These are phyloP conservation scores for Chelidonichthys spinosus DNA, from an alignment of 2,797 vertebrate species.

Conservation along the genomic window DNA sequence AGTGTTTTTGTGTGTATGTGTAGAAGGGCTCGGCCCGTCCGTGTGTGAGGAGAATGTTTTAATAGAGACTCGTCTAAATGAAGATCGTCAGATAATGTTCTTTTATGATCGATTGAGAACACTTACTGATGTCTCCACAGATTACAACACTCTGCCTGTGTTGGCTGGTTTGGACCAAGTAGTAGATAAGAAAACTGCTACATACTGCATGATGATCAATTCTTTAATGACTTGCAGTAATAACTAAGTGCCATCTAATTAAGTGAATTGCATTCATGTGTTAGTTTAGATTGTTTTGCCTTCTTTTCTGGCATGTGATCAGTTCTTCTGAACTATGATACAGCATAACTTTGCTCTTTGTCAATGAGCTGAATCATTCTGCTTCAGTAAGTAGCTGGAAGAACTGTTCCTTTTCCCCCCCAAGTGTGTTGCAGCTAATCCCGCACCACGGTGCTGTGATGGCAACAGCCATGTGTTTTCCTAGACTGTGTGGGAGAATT, in stretches of 20 bases:
- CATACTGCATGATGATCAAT: not conserved
- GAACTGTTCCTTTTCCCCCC: not conserved
- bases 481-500: not conserved
- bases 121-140: constrained; percentile 17
- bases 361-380: not conserved
- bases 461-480: too few species aligned
- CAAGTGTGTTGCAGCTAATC: too few species aligned
- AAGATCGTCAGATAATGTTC: constrained; percentile 41
- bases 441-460: too few species aligned
- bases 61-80: constrained; percentile 33
- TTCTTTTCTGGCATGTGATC: not conserved
- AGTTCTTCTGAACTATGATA: not conserved
- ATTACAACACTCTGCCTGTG: constrained; percentile 19
- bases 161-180: constrained; percentile 11
- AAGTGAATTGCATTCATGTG: not conserved
- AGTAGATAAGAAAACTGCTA: not conserved
- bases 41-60: constrained; percentile 41
- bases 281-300: not conserved
- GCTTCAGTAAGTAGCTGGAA: not conserved
- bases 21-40: not conserved
- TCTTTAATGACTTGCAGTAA: not conserved
- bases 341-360: not conserved
- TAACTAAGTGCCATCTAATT: not conserved
- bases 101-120: constrained; percentile 41
- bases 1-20: constrained; percentile 13